Conservation (phyloP, 1,140 invertebrate species). For the Temnothorax longispinosus region DNA sequence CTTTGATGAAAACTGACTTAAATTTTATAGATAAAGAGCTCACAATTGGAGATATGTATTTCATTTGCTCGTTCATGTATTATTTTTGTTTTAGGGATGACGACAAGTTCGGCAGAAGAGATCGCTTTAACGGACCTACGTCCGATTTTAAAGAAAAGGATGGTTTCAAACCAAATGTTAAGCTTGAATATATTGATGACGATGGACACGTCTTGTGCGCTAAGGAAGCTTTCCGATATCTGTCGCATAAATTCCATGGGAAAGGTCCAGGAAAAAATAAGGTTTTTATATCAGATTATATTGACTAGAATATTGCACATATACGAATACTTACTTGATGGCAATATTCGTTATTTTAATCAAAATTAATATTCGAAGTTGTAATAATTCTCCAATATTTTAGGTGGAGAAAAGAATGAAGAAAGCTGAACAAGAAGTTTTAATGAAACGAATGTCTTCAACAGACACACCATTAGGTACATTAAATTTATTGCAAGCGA, state of each 20-base stretch:
- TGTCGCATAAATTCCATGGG: constrained; percentile 99
- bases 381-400: constrained; percentile 13
- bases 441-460: constrained; percentile 99
- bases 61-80: constrained; percentile 27
- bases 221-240: constrained; percentile 98
- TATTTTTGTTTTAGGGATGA: constrained; percentile 89
- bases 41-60: background rate
- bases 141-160: constrained; percentile 98
- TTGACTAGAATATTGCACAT: background rate
- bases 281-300: constrained; percentile 80
- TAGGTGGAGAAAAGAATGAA: constrained; percentile 97
- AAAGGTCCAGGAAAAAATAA: constrained; percentile 99
- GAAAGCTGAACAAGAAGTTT: constrained; percentile 96
- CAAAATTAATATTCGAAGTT: background rate
- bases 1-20: background rate
- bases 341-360: background rate
- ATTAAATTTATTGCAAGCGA: constrained; percentile 96
- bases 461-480: constrained; percentile 99
- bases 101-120: constrained; percentile 92
- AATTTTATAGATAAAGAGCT: constrained; percentile 10
- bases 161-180: constrained; percentile 97
- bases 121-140: constrained; percentile 94
- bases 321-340: background rate
- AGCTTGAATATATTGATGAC: constrained; percentile 99
- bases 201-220: constrained; percentile 95